Conservation (phyloP, 2,888 invertebrate species). For the Graphium colonna region DNA sequence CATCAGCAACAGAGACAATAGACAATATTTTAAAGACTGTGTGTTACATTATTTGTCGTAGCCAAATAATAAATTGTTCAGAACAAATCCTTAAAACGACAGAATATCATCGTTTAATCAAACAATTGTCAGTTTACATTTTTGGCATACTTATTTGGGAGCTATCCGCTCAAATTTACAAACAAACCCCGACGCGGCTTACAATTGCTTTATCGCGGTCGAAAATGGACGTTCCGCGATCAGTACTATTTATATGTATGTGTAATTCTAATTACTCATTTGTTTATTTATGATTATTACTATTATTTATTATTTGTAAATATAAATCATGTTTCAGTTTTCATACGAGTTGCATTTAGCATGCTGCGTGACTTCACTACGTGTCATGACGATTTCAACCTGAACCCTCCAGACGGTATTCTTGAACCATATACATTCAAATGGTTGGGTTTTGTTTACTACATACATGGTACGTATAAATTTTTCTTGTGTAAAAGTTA, state of each 20-base stretch:
- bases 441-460: slow-evolving; percentile 65
- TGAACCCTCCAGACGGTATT: slow-evolving; percentile 59
- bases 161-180: slow-evolving; percentile 14
- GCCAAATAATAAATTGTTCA: too few relatives aligned
- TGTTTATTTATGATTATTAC: neutral
- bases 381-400: slow-evolving; percentile 59
- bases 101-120: too few relatives aligned
- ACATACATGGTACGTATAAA: slow-evolving; percentile 51
- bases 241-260: slow-evolving; percentile 21
- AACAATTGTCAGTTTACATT: slow-evolving; percentile 12
- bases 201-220: neutral
- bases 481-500: neutral
- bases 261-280: neutral
- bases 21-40: too few relatives aligned
- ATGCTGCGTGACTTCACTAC: slow-evolving; percentile 46
- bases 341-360: slow-evolving; percentile 20
- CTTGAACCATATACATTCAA: slow-evolving; percentile 54
- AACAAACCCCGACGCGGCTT: slow-evolving; percentile 2
- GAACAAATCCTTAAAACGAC: too few relatives aligned
- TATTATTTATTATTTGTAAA: neutral
- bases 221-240: slow-evolving; percentile 23
- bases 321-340: slow-evolving; percentile 31
- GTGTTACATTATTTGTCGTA: too few relatives aligned
- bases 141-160: neutral
- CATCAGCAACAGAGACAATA: too few relatives aligned